These are phyloP conservation scores for Fundulus diaphanus DNA, from an alignment of 2,797 vertebrate genomes.

Conservation along the genomic window DNA sequence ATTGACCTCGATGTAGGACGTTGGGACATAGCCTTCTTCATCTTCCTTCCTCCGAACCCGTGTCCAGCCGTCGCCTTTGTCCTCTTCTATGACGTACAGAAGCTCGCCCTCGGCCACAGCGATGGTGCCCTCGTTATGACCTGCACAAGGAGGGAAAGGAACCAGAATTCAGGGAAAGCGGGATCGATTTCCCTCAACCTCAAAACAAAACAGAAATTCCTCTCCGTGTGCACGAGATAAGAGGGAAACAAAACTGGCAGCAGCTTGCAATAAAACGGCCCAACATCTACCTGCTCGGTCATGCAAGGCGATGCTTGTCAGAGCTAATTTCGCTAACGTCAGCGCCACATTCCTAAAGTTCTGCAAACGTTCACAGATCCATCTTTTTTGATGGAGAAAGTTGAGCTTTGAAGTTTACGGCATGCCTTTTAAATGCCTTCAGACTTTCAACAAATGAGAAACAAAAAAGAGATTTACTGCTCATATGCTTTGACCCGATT, in stretches of 20 bases:
- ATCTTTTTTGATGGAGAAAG: neutral
- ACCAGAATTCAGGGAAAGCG: neutral
- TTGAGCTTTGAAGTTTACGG: neutral
- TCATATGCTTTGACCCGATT: neutral
- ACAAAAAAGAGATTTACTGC: neutral
- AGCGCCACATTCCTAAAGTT: neutral
- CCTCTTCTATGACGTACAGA: constrained; percentile 96
- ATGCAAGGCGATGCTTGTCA: neutral
- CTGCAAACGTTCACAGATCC: too few species aligned
- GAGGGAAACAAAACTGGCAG: neutral
- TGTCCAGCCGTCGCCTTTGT: constrained; percentile 99
- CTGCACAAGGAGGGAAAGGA: constrained; percentile 63
- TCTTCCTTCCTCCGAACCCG: constrained; percentile 96
- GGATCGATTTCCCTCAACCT: too few species aligned
- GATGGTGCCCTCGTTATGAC: constrained; percentile 97
- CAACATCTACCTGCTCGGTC: neutral
- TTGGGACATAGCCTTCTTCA: constrained; percentile 98
- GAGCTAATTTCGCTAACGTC: neutral
- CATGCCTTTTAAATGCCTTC: neutral
- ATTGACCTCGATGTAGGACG: constrained; percentile 97
- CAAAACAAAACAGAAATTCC: neutral
- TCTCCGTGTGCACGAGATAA: neutral
- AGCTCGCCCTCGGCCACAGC: constrained; percentile 95
- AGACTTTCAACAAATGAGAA: neutral
- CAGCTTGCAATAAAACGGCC: neutral